A percentile compares a stretch with the other conserved stretches of the same genome.
These are phyloP conservation scores for Cheiracanthium punctorium DNA, from an alignment of 2,888 invertebrate species.

Conservation along the genomic window DNA sequence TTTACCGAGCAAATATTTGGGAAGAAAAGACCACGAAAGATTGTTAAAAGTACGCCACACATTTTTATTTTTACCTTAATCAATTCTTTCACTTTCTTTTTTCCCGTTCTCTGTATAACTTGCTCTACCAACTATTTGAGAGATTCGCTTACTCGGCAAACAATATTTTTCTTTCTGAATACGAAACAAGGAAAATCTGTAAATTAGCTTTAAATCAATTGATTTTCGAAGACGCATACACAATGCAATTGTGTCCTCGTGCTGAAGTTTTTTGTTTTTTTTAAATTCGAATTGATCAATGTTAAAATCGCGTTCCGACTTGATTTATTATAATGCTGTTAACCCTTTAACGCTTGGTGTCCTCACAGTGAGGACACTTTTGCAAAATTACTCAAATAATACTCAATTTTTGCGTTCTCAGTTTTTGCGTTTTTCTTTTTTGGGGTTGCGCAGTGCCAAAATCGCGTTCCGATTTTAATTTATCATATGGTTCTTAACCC, in stretches of 20 bases:
- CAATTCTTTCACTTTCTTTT: conserved; percentile 32
- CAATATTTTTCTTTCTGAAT: conserved; percentile 23
- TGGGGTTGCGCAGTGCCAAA: too few species aligned
- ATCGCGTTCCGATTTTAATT: too few species aligned
- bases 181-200: conserved; percentile 48
- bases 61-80: conserved; percentile 51
- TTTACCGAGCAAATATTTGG: conserved; percentile 62
- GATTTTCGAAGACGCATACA: conserved; percentile 35
- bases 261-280: conserved; percentile 38
- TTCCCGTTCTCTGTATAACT: conserved; percentile 17
- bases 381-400: too few species aligned
- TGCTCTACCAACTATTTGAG: conserved; percentile 48
- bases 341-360: too few species aligned
- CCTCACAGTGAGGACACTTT: too few species aligned
- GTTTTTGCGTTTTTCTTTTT: too few species aligned
- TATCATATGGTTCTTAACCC: too few species aligned
- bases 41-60: conserved; percentile 24
- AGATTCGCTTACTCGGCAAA: conserved; percentile 47
- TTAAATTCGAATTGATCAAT: conserved; percentile 51
- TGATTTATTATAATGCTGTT: too few species aligned
- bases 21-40: conserved; percentile 33
- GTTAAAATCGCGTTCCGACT: conserved; percentile 48
- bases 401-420: too few species aligned
- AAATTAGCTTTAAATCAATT: conserved; percentile 67
- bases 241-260: conserved; percentile 42